Conservation (phyloP, 1,140 invertebrate genomes). For the Pseudomyrmex sp. region DNA sequence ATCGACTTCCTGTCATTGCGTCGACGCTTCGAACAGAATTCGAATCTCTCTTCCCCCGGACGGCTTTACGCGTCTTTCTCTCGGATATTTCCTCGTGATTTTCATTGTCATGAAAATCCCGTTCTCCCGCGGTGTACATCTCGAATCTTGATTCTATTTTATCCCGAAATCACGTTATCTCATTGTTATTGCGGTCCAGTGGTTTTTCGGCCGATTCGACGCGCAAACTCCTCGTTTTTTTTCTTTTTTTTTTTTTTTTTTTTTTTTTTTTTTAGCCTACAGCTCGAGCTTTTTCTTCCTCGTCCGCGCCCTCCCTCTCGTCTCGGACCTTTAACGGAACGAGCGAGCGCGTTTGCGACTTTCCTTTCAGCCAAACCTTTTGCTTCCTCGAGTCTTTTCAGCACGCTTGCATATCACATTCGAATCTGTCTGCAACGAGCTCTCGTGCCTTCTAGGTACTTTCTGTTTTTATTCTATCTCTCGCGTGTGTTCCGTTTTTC, state of each 20-base stretch:
- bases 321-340: conserved; percentile 6
- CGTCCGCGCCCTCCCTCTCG: not conserved
- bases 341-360: not conserved
- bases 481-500: not conserved
- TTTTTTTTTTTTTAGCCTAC: not conserved
- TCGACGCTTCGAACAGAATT: conserved; percentile 42
- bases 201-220: not conserved
- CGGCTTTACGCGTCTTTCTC: conserved; percentile 47
- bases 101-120: conserved; percentile 56
- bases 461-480: conserved; percentile 20
- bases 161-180: conserved; percentile 45
- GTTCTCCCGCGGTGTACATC: conserved; percentile 17
- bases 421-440: conserved; percentile 67
- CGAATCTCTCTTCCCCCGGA: conserved; percentile 41
- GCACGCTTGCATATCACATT: conserved; percentile 77
- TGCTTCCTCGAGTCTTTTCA: conserved; percentile 58
- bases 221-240: not conserved
- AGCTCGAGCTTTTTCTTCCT: conserved; percentile 10
- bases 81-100: conserved; percentile 43
- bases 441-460: not conserved
- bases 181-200: conserved; percentile 21
- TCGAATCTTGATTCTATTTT: conserved; percentile 53
- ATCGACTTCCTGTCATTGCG: conserved; percentile 59
- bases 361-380: conserved; percentile 60
- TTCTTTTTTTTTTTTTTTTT: no score